Evolutionary conservation across 2,113 vertebrate species (phyloP), one percentile per base, ranked within the genome.

Genomic region (Polypterus senegalus): DNA sequence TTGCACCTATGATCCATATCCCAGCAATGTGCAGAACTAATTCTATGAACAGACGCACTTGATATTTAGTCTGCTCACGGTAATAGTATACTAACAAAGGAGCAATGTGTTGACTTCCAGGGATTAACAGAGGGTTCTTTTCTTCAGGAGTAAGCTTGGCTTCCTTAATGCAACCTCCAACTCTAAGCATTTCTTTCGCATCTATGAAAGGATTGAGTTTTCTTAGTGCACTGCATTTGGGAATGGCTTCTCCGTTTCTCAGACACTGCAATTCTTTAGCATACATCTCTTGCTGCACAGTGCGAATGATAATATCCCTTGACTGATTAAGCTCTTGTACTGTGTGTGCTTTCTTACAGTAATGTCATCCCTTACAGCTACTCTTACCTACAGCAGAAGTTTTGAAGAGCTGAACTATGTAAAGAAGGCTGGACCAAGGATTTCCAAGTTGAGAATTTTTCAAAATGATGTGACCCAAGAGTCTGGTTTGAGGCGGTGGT

Each of bases 371-470:
- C 27, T 27, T 27, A 27, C 27, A 27, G 27, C 27, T 27, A 27
- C 27, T 27, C 27, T 27, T 27, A 27, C 27, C 27, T 27, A 27
- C 27, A 27, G 27, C 27, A 27, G 27, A 27, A 27, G 27, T 2
- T 27, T 46, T 62, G 27, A 68, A 66, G 1, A 8, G 63, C 3
- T 60, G 48, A 3, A 48, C 60, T 7, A 69, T 67, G 62, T 69
- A 68, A 3, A 3, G 4, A 1, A 72, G 47, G 1, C 9, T 9
- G 2, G 58, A 7, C 2, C 2, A 65, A 46, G 5, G 47, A 10
- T 1, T 60, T 56, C 63, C 66, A 68, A 27, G 2, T 27, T 27
- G 27, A 65, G 43, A 69, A 69, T 5, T 51, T 53, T 52, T 69
- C 60, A 48, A 65, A 69, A 3, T 44, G 9, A 10, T 27, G 27